Evolutionary conservation across 2,113 vertebrate genomes (phyloP).

Genomic region (Gambusia affinis): DNA sequence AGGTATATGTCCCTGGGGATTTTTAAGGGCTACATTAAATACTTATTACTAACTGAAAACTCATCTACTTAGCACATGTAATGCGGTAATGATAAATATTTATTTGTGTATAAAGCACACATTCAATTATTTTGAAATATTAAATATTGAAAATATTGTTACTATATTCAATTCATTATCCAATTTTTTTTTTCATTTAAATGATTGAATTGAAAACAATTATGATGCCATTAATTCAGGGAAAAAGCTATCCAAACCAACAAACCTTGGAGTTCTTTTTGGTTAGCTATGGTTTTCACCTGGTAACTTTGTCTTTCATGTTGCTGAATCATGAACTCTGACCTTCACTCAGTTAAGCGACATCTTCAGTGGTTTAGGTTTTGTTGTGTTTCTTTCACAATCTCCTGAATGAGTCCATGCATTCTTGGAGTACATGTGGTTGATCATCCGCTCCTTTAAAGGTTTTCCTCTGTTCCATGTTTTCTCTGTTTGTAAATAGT

Average conservation of each 20-base stretch:
- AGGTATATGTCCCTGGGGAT: conserved; percentile 22
- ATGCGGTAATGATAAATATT: conserved; percentile 25
- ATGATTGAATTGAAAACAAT: background rate
- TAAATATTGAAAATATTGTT: background rate
- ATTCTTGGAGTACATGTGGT: no score
- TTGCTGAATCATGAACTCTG: background rate
- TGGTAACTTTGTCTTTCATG: background rate
- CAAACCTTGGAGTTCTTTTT: no score
- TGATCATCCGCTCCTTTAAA: no score
- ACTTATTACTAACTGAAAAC: conserved; percentile 18
- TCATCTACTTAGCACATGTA: conserved; percentile 21
- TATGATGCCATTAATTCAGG: no score
- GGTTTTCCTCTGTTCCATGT: background rate
- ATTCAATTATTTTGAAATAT: background rate
- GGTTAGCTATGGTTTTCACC: background rate
- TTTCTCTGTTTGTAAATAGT: background rate
- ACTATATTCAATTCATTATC: background rate
- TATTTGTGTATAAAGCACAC: background rate
- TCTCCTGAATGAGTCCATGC: background rate
- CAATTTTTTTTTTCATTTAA: background rate
- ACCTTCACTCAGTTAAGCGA: background rate
- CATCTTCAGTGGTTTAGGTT: background rate
- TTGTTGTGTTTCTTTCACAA: background rate
- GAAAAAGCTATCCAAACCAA: no score
- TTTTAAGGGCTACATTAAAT: conserved; percentile 25